A percentile compares a stretch with the other conserved stretches of the same genome.
These are phyloP conservation scores for Gobius niger DNA, from an alignment of 2,113 vertebrate genomes.

Conservation along the genomic window DNA sequence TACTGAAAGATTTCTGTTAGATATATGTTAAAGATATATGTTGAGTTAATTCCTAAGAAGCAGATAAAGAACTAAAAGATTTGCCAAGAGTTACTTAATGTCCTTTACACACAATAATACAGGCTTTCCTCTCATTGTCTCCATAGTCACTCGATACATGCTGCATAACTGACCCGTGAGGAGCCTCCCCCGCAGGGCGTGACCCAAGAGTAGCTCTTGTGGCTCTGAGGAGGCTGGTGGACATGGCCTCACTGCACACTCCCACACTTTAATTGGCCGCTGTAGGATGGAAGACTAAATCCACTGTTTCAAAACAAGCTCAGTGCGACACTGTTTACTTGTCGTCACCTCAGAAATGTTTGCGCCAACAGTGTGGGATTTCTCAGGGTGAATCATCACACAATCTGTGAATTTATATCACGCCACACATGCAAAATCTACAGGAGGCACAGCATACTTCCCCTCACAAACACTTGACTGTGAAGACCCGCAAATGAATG, in stretches of 20 bases:
- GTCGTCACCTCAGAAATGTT: slow-evolving; percentile 40
- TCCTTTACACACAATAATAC: not conserved
- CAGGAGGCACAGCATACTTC: not conserved
- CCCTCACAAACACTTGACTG: not conserved
- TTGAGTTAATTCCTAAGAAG: no score
- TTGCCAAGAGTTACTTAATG: not conserved
- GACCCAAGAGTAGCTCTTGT: slow-evolving; percentile 30
- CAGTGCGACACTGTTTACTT: slow-evolving; percentile 33
- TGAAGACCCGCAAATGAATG: not conserved
- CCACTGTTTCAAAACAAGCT: slow-evolving; percentile 47
- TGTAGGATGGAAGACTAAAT: slow-evolving; percentile 22
- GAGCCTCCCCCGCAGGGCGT: slow-evolving; percentile 4
- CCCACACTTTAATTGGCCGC: slow-evolving; percentile 48
- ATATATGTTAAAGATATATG: no score
- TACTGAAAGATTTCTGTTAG: no score
- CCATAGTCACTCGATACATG: not conserved
- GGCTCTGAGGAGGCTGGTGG: slow-evolving; percentile 20
- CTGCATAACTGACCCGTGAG: slow-evolving; percentile 11
- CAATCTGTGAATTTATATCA: slow-evolving; percentile 47
- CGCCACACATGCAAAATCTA: slow-evolving; percentile 15
- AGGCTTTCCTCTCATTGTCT: not conserved
- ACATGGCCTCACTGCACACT: slow-evolving; percentile 11
- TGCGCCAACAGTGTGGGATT: slow-evolving; percentile 39
- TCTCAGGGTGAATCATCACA: slow-evolving; percentile 38
- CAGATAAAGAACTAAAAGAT: no score